Evolutionary conservation across 2,797 vertebrate species (phyloP).

Genomic region (Lycodopsis pacificus): DNA sequence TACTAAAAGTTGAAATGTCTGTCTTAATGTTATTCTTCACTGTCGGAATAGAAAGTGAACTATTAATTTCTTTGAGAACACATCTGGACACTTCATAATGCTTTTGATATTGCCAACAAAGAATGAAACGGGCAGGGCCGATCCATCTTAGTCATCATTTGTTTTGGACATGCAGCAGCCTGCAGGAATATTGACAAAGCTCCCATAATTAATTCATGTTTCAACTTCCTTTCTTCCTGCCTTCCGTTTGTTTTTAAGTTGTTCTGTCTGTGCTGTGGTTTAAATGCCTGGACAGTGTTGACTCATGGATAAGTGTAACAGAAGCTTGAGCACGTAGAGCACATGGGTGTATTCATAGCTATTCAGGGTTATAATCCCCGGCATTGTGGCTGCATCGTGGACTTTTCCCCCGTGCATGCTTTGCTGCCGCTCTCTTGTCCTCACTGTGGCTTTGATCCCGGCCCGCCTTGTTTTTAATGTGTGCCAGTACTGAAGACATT

Average conservation of each 20-base stretch:
- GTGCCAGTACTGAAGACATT: neutral
- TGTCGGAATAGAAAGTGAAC: neutral
- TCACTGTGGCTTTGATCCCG: neutral
- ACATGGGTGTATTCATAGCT: neutral
- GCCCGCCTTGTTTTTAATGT: neutral
- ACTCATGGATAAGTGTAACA: neutral
- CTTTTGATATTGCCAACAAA: neutral
- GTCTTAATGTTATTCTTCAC: neutral
- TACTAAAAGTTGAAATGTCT: neutral
- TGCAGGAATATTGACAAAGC: constrained; percentile 21
- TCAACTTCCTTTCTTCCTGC: constrained; percentile 31
- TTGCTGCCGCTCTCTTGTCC: neutral
- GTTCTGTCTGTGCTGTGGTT: neutral
- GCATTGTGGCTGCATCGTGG: constrained; percentile 1
- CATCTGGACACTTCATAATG: neutral
- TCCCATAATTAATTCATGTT: constrained; percentile 34
- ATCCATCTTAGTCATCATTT: neutral
- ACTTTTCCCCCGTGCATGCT: constrained; percentile 14
- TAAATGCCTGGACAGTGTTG: neutral
- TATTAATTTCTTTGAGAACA: neutral
- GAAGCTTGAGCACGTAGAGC: neutral
- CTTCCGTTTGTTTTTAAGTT: neutral
- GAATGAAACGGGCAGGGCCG: neutral
- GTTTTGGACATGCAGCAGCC: constrained; percentile 15
- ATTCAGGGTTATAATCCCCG: constrained; percentile 4